These are phyloP conservation scores for Adoxophyes honmai DNA, from an alignment of 1,140 invertebrate genomes.

Conservation along the genomic window DNA sequence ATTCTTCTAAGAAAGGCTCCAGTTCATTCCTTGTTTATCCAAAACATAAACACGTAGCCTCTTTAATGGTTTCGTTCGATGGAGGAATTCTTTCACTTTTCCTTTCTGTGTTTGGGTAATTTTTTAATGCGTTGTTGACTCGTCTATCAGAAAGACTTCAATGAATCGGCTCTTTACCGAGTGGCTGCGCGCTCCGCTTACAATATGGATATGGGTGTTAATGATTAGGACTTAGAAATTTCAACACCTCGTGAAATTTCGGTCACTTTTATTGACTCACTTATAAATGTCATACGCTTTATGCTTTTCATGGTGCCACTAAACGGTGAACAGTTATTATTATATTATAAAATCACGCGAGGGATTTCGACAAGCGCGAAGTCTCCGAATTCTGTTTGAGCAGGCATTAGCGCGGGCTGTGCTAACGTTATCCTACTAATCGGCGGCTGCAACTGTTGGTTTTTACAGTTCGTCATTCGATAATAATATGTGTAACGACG, in stretches of 20 bases:
- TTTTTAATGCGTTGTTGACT: slow-evolving; percentile 28
- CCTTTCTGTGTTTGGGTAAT: slow-evolving; percentile 34
- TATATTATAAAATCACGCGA: slow-evolving; percentile 72
- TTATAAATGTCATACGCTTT: slow-evolving; percentile 28
- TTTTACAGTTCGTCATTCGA: slow-evolving; percentile 48
- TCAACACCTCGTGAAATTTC: slow-evolving; percentile 48
- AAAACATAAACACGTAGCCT: slow-evolving; percentile 53
- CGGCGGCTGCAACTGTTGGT: slow-evolving; percentile 42
- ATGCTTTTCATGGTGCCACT: slow-evolving; percentile 46
- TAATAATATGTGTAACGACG: slow-evolving; percentile 46
- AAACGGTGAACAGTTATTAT: slow-evolving; percentile 61
- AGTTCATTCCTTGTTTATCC: slow-evolving; percentile 52
- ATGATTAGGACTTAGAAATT: slow-evolving; percentile 11
- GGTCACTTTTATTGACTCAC: slow-evolving; percentile 54
- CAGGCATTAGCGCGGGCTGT: slow-evolving; percentile 43
- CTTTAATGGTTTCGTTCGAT: slow-evolving; percentile 49
- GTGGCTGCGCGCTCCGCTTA: neutral
- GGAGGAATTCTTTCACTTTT: slow-evolving; percentile 56
- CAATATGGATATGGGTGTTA: neutral
- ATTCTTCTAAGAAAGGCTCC: slow-evolving; percentile 55
- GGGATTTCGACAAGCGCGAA: slow-evolving; percentile 35
- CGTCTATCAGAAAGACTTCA: slow-evolving; percentile 13
- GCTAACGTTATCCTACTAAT: slow-evolving; percentile 64
- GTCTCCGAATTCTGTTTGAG: slow-evolving; percentile 52
- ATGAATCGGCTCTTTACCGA: slow-evolving; percentile 4